Base-by-base conservation (phyloP, 2,797 vertebrate species). In the Orestias chungarensis region DNA sequence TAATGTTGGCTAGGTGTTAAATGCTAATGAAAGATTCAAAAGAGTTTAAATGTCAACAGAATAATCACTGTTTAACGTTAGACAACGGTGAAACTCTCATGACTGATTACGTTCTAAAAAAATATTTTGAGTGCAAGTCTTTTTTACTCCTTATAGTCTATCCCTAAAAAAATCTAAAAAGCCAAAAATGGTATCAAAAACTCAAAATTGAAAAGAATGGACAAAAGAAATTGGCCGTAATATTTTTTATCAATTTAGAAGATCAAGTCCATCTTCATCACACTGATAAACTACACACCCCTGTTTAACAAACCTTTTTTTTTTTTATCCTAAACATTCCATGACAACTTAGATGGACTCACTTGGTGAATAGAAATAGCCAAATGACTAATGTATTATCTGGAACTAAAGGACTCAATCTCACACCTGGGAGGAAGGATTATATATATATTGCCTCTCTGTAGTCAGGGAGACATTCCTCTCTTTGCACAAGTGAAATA, bases 401-500 rank as follows among this genome's bases (percentile, higher is more conserved):
- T 87, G 81, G 62, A 72, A 78, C 74, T 81, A 73, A 70, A 81
- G 61, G 69, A 74, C 78, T 90, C 79, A 90, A 78, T 80, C 70
- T 85, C 82, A 85, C 89, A 88, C 78, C 84, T 83, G 82, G 82
- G 80, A 80, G 86, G 49, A 79, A 84, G 66, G 59, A 68, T 64
- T 49, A 47, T 1, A 68, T 70, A 64, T 71, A 76, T 40, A 66
- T 67, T 73, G 52, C 33, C 57, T 71, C 85, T 81, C 83, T 87
- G 78, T 83, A 87, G 88, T 89, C 88, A 88, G 75, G 70, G 68
- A 78, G 67, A 77, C 67, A 73, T 81, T 79, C 70, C 85, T 85
- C 82, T 86, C 87, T 85, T 89, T 75, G 72, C 68, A 80, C 44
- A 33, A 86, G 64, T 84, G 86, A 84, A 91, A 91, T 76, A 78